A percentile compares a stretch with the other conserved stretches of the same genome.
phyloP scores from a whole-genome alignment of 2,113 vertebrate genomes.

The Coturnix japonica region DNA sequence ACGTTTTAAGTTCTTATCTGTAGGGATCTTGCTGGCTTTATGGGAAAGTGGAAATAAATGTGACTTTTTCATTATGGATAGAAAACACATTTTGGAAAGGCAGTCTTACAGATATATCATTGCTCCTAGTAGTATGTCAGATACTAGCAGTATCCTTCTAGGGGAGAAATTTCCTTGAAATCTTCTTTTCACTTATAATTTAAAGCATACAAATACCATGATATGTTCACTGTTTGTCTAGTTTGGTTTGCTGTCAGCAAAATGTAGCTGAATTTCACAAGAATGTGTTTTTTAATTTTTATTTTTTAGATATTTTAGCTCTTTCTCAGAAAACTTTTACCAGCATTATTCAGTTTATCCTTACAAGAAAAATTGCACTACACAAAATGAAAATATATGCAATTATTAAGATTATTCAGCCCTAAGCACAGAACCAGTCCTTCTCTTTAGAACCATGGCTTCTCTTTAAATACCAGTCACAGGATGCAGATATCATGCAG shows the following conservation, averaged over 20 bases:
- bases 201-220: neutral
- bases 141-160: neutral
- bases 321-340: neutral
- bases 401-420: neutral
- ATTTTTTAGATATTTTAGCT: neutral
- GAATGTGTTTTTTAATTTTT: neutral
- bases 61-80: neutral
- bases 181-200: neutral
- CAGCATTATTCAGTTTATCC: neutral
- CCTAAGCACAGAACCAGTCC: neutral
- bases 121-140: neutral
- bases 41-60: neutral
- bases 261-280: neutral
- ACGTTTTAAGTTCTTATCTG: neutral
- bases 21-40: neutral
- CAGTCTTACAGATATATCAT: neutral
- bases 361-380: neutral
- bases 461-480: neutral
- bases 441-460: no score
- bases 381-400: neutral
- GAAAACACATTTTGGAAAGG: neutral
- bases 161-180: neutral
- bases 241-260: neutral
- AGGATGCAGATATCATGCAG: neutral
- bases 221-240: neutral